These are phyloP conservation scores for Nycteola revayana DNA, from an alignment of 2,888 invertebrate species.

Conservation along the genomic window DNA sequence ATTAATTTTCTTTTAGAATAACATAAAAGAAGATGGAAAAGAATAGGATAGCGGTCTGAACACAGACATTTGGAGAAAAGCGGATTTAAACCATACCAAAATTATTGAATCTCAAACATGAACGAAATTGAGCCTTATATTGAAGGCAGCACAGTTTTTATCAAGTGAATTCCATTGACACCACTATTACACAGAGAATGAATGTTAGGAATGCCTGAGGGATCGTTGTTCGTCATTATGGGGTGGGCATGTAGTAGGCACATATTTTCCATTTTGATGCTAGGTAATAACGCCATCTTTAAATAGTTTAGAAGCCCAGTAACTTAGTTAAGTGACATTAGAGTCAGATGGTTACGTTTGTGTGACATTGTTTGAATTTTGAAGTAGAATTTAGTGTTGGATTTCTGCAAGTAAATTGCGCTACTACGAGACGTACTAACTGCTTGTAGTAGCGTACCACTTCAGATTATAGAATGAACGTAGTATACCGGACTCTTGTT, in stretches of 20 bases:
- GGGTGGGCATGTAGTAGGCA: conserved; percentile 27
- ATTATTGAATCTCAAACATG: conserved; percentile 30
- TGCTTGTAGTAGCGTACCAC: no score
- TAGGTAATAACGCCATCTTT: conserved; percentile 23
- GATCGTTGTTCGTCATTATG: conserved; percentile 38
- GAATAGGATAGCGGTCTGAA: conserved; percentile 52
- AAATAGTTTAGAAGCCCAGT: conserved; percentile 28
- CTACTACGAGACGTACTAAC: no score
- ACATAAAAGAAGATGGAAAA: conserved; percentile 53
- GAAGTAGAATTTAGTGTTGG: conserved; percentile 6
- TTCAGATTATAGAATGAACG: no score
- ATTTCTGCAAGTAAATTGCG: neutral
- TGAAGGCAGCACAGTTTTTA: conserved; percentile 2
- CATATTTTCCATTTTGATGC: conserved; percentile 32
- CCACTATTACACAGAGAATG: conserved; percentile 37
- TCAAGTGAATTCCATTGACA: conserved; percentile 8
- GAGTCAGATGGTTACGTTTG: conserved; percentile 11
- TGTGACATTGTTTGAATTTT: conserved; percentile 10
- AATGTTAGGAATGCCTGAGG: conserved; percentile 44
- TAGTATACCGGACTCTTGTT: no score
- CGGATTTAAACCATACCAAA: conserved; percentile 55
- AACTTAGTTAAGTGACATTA: conserved; percentile 30
- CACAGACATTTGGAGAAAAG: conserved; percentile 55
- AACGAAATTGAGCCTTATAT: conserved; percentile 13
- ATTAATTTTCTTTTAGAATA: conserved; percentile 71